phyloP scores from a whole-genome alignment of 2,797 vertebrate species.

The Enteromius thamalakanensis region DNA sequence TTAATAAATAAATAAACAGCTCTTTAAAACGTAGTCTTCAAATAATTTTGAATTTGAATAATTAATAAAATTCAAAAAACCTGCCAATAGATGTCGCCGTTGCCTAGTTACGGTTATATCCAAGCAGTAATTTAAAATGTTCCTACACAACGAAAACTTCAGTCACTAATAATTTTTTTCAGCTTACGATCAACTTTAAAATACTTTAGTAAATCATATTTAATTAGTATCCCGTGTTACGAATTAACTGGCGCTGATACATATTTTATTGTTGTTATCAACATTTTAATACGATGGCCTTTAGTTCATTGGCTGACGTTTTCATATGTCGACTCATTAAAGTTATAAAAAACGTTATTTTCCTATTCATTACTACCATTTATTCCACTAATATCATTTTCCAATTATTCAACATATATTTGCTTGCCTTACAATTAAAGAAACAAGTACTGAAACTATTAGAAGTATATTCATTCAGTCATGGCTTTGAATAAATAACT shows the following conservation, averaged over 20 bases:
- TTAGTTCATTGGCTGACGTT: not conserved
- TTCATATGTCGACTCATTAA: not conserved
- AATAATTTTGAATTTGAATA: not conserved
- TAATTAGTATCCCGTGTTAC: not conserved
- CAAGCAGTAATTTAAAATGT: not conserved
- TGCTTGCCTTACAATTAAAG: not conserved
- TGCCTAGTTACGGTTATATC: not conserved
- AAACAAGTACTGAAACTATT: not conserved
- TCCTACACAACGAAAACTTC: not conserved
- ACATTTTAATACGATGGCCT: not conserved
- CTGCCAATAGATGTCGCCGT: constrained; percentile 54
- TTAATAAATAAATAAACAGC: not conserved
- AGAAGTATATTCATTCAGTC: not conserved
- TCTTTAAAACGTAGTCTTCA: not conserved
- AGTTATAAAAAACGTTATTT: not conserved
- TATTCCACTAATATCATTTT: not conserved
- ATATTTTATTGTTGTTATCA: not conserved
- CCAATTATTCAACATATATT: not conserved
- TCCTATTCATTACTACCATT: not conserved
- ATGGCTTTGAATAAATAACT: not conserved
- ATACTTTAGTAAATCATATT: not conserved
- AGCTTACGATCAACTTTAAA: not conserved
- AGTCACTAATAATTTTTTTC: not conserved
- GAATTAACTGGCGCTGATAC: not conserved
- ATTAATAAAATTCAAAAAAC: not conserved